Evolutionary conservation across 2,888 invertebrate genomes (phyloP).

Genomic region (Microdon myrmicae): DNA sequence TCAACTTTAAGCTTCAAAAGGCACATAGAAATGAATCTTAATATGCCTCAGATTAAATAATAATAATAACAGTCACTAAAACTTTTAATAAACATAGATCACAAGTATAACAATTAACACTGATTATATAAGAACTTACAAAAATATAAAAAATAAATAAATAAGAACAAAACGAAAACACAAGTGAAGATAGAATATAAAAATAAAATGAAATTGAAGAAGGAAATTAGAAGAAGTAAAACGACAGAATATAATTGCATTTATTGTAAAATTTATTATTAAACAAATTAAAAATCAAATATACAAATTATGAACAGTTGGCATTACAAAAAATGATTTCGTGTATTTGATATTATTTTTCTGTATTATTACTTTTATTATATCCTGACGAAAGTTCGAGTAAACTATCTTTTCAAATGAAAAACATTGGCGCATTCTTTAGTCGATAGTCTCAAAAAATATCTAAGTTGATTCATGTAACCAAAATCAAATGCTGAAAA

Average conservation of each 20-base stretch:
- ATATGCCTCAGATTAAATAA: slow-evolving; percentile 19
- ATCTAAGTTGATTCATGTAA: too few species aligned
- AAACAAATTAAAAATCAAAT: slow-evolving; percentile 48
- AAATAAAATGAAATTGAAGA: slow-evolving; percentile 28
- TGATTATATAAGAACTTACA: slow-evolving; percentile 2
- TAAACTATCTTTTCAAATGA: neutral
- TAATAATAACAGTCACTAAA: slow-evolving; percentile 16
- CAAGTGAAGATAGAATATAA: slow-evolving; percentile 9
- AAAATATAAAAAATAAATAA: slow-evolving; percentile 1
- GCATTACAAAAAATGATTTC: slow-evolving; percentile 38
- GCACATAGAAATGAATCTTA: neutral
- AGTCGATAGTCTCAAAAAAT: too few species aligned
- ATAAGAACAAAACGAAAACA: slow-evolving; percentile 9
- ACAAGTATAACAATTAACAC: too few species aligned
- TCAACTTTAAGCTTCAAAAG: slow-evolving; percentile 26
- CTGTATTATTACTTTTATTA: too few species aligned
- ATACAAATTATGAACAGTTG: slow-evolving; percentile 49
- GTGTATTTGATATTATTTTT: neutral
- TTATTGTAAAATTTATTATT: slow-evolving; percentile 28
- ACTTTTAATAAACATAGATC: neutral
- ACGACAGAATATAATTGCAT: too few species aligned
- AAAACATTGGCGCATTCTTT: neutral
- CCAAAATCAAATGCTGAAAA: too few species aligned
- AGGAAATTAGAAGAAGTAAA: too few species aligned
- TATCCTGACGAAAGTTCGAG: too few species aligned